Conservation (phyloP, 2,113 vertebrate species). For the Epinephelus fuscoguttatus region DNA sequence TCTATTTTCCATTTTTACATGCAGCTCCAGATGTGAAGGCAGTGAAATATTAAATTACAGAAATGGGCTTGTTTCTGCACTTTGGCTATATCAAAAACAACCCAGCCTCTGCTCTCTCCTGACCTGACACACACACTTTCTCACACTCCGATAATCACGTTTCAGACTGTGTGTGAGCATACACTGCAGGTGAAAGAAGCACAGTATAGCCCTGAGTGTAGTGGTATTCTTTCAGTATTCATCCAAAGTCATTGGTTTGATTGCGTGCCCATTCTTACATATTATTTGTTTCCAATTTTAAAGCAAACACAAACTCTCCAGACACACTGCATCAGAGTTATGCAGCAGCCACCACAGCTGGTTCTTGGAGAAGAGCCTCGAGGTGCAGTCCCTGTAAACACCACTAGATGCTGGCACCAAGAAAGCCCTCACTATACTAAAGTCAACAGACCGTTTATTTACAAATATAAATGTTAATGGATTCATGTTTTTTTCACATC, state of each 20-base stretch:
- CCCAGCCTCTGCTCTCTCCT: slow-evolving; percentile 66
- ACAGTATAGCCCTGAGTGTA: background rate
- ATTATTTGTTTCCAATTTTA: slow-evolving; percentile 4
- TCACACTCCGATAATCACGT: slow-evolving; percentile 51
- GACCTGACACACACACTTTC: slow-evolving; percentile 54
- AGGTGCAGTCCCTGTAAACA: slow-evolving; percentile 20
- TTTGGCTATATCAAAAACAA: slow-evolving; percentile 85
- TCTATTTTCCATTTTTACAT: slow-evolving; percentile 88
- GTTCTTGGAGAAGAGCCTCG: background rate
- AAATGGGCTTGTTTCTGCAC: slow-evolving; percentile 85
- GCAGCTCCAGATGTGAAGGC: slow-evolving; percentile 87
- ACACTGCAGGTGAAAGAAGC: slow-evolving; percentile 13
- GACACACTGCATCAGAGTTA: background rate
- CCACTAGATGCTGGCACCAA: slow-evolving; percentile 33
- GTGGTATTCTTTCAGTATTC: background rate
- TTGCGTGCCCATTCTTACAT: background rate
- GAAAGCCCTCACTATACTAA: slow-evolving; percentile 6
- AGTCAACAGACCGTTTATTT: slow-evolving; percentile 9
- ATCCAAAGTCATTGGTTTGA: background rate
- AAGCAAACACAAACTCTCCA: background rate
- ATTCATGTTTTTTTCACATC: slow-evolving; percentile 11
- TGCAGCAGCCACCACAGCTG: slow-evolving; percentile 11
- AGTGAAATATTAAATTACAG: slow-evolving; percentile 89
- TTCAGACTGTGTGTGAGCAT: slow-evolving; percentile 30
- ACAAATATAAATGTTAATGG: background rate